Conservation (phyloP, 2,113 vertebrate species). For the Helogale parvula region DNA sequence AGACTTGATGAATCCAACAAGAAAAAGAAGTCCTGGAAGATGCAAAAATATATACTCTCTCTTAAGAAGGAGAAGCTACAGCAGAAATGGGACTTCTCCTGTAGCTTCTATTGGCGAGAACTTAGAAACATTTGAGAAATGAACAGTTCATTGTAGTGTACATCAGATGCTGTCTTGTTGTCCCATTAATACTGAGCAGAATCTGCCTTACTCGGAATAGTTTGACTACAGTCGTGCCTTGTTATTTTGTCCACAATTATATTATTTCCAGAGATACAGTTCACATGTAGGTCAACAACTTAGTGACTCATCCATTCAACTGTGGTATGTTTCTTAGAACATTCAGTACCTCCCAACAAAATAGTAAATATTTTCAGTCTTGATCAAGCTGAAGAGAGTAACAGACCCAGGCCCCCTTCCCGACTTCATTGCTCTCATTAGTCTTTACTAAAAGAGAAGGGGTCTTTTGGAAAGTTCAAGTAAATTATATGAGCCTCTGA, state of each 20-base stretch:
- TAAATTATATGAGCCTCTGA: neutral
- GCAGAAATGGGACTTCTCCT: neutral
- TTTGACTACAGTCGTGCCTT: neutral
- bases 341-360: neutral
- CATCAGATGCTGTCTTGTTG: neutral
- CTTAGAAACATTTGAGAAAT: slow-evolving; percentile 3
- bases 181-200: neutral
- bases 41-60: slow-evolving; percentile 6
- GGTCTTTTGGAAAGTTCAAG: neutral
- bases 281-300: neutral
- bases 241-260: neutral
- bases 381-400: neutral
- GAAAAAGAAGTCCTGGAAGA: neutral
- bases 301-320: neutral
- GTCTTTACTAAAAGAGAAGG: neutral
- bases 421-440: neutral
- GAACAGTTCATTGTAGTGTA: neutral
- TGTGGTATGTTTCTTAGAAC: neutral
- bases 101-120: neutral
- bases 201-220: neutral
- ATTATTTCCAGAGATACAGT: neutral
- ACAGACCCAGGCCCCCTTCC: neutral
- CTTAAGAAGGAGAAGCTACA: slow-evolving; percentile 27
- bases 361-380: slow-evolving; percentile 23
- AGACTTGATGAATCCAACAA: neutral